A percentile compares a stretch with the other conserved stretches of the same genome.
These are phyloP conservation scores for Adrianichthys oophorus DNA, from an alignment of 2,797 vertebrate species.

Conservation along the genomic window DNA sequence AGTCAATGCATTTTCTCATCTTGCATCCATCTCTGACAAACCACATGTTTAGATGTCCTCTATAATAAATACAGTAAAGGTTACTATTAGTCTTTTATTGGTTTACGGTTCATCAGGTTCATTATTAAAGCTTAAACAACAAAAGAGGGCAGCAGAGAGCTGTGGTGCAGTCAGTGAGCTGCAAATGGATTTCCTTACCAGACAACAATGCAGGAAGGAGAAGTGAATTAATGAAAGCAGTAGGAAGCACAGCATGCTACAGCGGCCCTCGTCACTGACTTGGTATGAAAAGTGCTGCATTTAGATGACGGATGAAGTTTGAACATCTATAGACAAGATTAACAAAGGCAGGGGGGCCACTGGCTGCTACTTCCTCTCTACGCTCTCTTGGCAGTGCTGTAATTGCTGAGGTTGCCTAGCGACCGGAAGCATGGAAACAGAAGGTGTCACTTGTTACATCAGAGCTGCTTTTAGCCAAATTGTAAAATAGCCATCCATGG, in stretches of 20 bases:
- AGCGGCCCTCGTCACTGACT: slow-evolving; percentile 43
- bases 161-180: slow-evolving; percentile 3
- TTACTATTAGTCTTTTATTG: neutral
- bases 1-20: too few relatives aligned
- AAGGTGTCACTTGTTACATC: slow-evolving; percentile 92
- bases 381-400: slow-evolving; percentile 69
- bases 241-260: slow-evolving; percentile 45
- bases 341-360: slow-evolving; percentile 60
- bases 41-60: too few relatives aligned
- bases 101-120: neutral
- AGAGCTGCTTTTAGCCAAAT: slow-evolving; percentile 91
- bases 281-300: slow-evolving; percentile 41
- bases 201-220: slow-evolving; percentile 32
- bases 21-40: too few relatives aligned
- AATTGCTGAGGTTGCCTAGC: slow-evolving; percentile 80
- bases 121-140: slow-evolving; percentile 14
- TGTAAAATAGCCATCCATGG: slow-evolving; percentile 82
- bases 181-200: slow-evolving; percentile 14
- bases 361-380: slow-evolving; percentile 69
- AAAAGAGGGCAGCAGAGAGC: slow-evolving; percentile 73
- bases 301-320: slow-evolving; percentile 53
- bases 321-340: slow-evolving; percentile 53
- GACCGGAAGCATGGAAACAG: slow-evolving; percentile 78
- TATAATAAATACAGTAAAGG: neutral
- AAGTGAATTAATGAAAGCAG: slow-evolving; percentile 55